phyloP scores from a whole-genome alignment of 1,140 invertebrate species.

The Coelopa frigida region DNA sequence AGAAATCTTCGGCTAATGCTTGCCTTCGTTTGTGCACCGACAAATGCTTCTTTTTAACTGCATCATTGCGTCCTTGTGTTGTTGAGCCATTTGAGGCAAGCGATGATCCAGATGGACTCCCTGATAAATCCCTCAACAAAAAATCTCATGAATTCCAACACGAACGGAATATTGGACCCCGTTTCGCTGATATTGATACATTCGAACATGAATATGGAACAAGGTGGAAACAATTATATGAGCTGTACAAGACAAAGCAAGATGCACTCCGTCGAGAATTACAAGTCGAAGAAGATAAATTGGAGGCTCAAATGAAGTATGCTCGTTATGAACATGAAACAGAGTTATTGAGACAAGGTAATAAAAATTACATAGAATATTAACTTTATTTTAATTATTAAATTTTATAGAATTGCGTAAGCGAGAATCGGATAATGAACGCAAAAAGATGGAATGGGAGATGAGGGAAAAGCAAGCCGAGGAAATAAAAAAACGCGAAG shows the following conservation, averaged over 20 bases:
- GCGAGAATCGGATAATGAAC: slow-evolving; percentile 78
- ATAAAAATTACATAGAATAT: no score
- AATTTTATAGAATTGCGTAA: slow-evolving; percentile 59
- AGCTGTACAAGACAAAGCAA: slow-evolving; percentile 85
- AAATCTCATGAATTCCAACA: slow-evolving; percentile 76
- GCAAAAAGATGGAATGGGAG: slow-evolving; percentile 83
- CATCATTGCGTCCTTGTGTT: slow-evolving; percentile 79
- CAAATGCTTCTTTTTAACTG: slow-evolving; percentile 89
- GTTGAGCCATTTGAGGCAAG: slow-evolving; percentile 83
- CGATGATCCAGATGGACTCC: slow-evolving; percentile 89
- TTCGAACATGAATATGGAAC: slow-evolving; percentile 96
- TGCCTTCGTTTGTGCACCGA: slow-evolving; percentile 88
- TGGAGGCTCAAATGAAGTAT: slow-evolving; percentile 93
- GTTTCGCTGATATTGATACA: slow-evolving; percentile 79
- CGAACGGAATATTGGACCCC: slow-evolving; percentile 71
- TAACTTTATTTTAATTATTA: slow-evolving; percentile 1
- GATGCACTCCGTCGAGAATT: slow-evolving; percentile 87
- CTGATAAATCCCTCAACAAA: slow-evolving; percentile 82
- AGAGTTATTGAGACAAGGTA: slow-evolving; percentile 77
- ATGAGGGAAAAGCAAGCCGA: slow-evolving; percentile 76
- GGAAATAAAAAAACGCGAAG: slow-evolving; percentile 68
- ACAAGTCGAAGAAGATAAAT: slow-evolving; percentile 79
- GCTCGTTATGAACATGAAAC: slow-evolving; percentile 88
- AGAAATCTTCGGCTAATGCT: slow-evolving; percentile 79
- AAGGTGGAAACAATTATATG: slow-evolving; percentile 92